A percentile compares a stretch with the other conserved stretches of the same genome.
Conservation (phyloP, 2,888 invertebrate genomes). For the Tenthredo distinguenda region DNA sequence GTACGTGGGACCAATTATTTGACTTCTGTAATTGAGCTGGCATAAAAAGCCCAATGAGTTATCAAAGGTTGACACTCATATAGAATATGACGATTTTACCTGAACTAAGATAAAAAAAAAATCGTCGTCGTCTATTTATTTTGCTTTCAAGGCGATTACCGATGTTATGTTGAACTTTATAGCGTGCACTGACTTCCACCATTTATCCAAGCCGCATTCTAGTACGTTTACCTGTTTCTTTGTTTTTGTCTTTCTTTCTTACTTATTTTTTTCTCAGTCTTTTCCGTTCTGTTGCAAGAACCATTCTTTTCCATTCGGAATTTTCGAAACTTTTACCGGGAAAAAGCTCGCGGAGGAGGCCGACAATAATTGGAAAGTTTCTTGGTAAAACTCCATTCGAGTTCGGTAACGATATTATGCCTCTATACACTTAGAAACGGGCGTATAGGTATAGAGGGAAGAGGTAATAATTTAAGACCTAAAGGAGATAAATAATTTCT, state of each 20-base stretch:
- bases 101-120: no score
- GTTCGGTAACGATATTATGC: conserved; percentile 54
- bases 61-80: background rate
- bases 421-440: background rate
- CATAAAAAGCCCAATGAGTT: background rate
- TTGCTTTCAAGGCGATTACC: background rate
- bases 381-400: conserved; percentile 52
- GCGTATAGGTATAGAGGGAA: background rate
- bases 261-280: background rate
- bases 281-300: background rate
- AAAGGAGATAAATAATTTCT: conserved; percentile 23
- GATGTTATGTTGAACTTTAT: background rate
- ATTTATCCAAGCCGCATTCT: background rate
- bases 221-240: background rate
- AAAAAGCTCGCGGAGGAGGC: background rate
- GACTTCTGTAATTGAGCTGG: background rate
- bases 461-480: conserved; percentile 27
- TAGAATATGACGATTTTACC: background rate
- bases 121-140: background rate
- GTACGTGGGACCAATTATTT: background rate
- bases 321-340: conserved; percentile 39
- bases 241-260: background rate
- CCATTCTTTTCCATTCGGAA: conserved; percentile 41
- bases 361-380: conserved; percentile 54
- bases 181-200: background rate